Evolutionary conservation across 2,113 vertebrate genomes (phyloP).

Genomic region (Halcyon senegalensis): DNA sequence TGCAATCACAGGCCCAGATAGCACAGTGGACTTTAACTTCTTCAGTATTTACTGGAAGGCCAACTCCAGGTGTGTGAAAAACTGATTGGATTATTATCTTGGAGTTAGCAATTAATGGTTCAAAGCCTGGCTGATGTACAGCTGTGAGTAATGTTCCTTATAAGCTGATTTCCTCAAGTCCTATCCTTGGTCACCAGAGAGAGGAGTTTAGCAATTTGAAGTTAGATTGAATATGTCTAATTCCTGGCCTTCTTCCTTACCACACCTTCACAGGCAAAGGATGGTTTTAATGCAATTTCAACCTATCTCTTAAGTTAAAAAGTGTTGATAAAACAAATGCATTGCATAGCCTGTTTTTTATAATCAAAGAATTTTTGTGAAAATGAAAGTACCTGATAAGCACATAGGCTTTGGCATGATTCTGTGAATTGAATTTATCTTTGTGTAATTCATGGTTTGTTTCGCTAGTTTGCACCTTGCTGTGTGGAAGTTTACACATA

Average conservation of each 20-base stretch:
- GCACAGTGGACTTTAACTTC: background rate
- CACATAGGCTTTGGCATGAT: background rate
- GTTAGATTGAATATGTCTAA: background rate
- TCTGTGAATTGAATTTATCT: background rate
- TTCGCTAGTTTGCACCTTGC: background rate
- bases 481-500: slow-evolving; percentile 10
- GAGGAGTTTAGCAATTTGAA: background rate
- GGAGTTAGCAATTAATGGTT: background rate
- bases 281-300: background rate
- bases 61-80: background rate
- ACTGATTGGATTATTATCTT: background rate
- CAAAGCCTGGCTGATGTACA: background rate
- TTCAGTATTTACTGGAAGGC: background rate
- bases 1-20: background rate
- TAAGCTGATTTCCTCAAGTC: background rate
- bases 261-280: background rate
- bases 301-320: background rate
- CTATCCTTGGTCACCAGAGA: background rate
- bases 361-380: background rate
- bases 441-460: background rate
- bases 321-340: background rate
- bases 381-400: background rate
- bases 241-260: background rate
- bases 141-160: background rate
- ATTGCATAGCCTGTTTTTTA: background rate